Percentiles rank a stretch among this genome's conserved stretches.
Conservation (phyloP, 30 jellyfish, hydroid and myxozoan species). For the Cassiopea andromeda region DNA sequence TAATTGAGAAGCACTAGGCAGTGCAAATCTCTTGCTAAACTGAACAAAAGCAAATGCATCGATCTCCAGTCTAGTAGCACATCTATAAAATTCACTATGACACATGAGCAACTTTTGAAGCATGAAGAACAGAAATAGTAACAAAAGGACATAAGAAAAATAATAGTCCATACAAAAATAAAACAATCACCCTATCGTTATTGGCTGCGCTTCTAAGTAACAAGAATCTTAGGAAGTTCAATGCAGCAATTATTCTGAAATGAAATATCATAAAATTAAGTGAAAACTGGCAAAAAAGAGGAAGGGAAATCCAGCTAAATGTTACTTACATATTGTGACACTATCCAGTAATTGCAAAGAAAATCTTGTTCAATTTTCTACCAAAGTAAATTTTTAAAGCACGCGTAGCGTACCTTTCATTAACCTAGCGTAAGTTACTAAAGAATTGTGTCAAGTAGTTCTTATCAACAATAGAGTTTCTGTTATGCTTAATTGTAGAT, state of each 20-base stretch:
- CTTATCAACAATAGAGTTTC: too few species aligned
- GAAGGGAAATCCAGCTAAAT: too few species aligned
- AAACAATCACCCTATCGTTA: slow-evolving; percentile 8
- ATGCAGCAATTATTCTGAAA: slow-evolving; percentile 43
- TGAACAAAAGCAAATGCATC: too few species aligned
- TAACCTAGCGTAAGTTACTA: too few species aligned
- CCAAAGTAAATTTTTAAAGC: neutral
- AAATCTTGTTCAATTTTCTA: neutral
- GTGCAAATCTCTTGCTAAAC: too few species aligned
- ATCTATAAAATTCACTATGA: too few species aligned
- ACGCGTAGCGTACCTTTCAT: neutral
- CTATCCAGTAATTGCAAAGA: neutral
- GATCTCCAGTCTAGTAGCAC: too few species aligned
- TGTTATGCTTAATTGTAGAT: too few species aligned
- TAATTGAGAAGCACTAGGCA: too few species aligned
- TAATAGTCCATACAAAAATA: neutral
- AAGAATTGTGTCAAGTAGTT: too few species aligned
- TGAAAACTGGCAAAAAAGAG: neutral
- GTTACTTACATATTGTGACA: neutral
- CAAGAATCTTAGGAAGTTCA: slow-evolving; percentile 37
- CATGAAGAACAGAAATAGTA: neutral
- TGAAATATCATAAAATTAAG: neutral
- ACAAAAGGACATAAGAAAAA: neutral
- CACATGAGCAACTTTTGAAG: too few species aligned
- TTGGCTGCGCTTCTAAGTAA: neutral